Evolutionary conservation across 2,797 vertebrate species (phyloP).

Genomic region (Xiphophorus birchmanni): DNA sequence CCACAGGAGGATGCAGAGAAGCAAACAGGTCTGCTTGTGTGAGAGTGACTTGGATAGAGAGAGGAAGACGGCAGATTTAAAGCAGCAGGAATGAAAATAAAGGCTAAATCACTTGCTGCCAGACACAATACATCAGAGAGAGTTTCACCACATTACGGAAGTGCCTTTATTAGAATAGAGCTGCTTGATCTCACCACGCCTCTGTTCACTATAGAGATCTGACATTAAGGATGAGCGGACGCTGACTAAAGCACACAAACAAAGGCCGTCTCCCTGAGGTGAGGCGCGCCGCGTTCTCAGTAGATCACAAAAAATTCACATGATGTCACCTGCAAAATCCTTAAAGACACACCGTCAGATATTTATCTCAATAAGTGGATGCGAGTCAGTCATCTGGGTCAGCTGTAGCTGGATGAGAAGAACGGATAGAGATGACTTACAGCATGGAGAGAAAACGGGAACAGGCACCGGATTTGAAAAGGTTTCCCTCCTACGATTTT

Average conservation of each 20-base stretch:
- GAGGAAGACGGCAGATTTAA: conserved; percentile 19
- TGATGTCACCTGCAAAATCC: conserved; percentile 64
- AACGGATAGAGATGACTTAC: conserved; percentile 68
- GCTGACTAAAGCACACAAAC: conserved; percentile 47
- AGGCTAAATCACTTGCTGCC: conserved; percentile 33
- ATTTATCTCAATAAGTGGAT: conserved; percentile 30
- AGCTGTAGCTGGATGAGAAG: conserved; percentile 11
- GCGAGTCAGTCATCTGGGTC: conserved; percentile 1
- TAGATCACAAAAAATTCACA: conserved; percentile 62
- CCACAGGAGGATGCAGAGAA: conserved; percentile 55
- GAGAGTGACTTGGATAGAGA: conserved; percentile 40
- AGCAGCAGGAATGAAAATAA: conserved; percentile 10
- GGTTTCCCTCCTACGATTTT: conserved; percentile 49
- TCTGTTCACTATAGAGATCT: conserved; percentile 34
- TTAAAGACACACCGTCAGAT: conserved; percentile 53
- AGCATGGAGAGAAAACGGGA: conserved; percentile 36
- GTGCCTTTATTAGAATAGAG: conserved; percentile 28
- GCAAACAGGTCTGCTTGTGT: conserved; percentile 37
- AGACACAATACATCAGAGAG: conserved; percentile 40
- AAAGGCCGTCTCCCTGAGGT: conserved; percentile 58
- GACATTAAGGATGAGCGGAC: conserved; percentile 34
- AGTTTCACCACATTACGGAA: conserved; percentile 58
- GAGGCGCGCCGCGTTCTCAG: conserved; percentile 54
- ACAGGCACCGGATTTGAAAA: conserved; percentile 36
- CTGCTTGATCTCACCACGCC: conserved; percentile 53